Percentiles rank a stretch among this genome's conserved stretches.
These are phyloP conservation scores for Melopsittacus undulatus DNA, from an alignment of 2,797 vertebrate genomes.

Conservation along the genomic window DNA sequence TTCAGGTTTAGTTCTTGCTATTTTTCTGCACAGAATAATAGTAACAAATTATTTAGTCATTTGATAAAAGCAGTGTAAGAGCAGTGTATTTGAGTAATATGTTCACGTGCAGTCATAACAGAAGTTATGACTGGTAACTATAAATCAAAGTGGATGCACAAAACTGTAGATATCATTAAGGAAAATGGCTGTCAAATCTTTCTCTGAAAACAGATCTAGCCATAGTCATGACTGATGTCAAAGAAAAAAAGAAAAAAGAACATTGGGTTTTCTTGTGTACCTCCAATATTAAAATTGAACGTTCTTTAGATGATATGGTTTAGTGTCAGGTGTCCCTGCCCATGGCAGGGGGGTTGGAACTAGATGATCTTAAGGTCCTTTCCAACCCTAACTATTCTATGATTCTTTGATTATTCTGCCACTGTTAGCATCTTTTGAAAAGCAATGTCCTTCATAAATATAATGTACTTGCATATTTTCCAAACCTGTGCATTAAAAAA, in stretches of 20 bases:
- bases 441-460: background rate
- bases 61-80: background rate
- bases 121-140: background rate
- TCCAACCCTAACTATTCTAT: too few species aligned
- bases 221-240: background rate
- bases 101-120: background rate
- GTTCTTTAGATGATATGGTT: background rate
- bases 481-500: background rate
- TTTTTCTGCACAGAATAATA: background rate
- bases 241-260: background rate
- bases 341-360: too few species aligned
- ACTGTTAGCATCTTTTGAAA: background rate
- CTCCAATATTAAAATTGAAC: background rate
- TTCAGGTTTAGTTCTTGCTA: background rate
- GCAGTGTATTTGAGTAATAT: background rate
- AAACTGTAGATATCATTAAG: background rate
- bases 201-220: background rate
- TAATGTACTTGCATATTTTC: background rate
- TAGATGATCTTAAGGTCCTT: too few species aligned
- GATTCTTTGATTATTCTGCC: background rate
- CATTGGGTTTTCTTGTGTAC: background rate
- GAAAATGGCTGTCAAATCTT: background rate
- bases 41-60: background rate
- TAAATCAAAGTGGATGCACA: background rate
- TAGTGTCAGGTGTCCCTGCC: too few species aligned